These are phyloP conservation scores for Drosophila truncata DNA, from an alignment of 1,140 invertebrate species.

Conservation along the genomic window DNA sequence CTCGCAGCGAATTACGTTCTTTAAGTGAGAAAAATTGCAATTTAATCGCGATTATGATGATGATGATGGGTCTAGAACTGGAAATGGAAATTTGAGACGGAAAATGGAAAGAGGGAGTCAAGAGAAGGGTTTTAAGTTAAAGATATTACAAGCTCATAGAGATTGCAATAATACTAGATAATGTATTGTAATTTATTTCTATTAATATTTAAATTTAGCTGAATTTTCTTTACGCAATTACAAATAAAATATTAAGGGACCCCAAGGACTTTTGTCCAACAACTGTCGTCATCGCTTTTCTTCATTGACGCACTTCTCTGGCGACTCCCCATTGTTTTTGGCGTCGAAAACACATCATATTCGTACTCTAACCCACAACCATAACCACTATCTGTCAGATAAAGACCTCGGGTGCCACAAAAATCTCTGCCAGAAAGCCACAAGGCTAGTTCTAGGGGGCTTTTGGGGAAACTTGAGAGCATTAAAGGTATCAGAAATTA, in stretches of 20 bases:
- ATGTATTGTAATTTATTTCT: neutral
- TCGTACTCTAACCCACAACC: neutral
- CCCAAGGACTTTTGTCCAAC: neutral
- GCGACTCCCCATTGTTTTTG: slow-evolving; percentile 8
- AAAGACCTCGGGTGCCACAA: neutral
- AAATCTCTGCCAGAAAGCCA: neutral
- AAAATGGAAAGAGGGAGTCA: neutral
- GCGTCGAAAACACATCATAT: neutral
- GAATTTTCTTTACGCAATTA: neutral
- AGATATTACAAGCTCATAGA: neutral
- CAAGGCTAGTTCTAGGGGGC: neutral
- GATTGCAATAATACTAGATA: neutral
- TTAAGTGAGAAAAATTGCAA: slow-evolving; percentile 79
- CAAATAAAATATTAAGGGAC: neutral
- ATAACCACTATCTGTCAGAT: slow-evolving; percentile 17
- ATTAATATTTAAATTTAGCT: neutral
- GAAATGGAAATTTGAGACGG: neutral
- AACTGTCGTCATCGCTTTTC: slow-evolving; percentile 1
- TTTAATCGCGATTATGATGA: slow-evolving; percentile 72
- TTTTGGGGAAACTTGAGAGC: neutral
- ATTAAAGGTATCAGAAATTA: no score
- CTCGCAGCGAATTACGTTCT: slow-evolving; percentile 57
- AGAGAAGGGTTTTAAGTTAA: neutral
- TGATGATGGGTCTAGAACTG: slow-evolving; percentile 29
- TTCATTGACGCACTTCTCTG: neutral